These are phyloP conservation scores for Drosophila robusta DNA, from an alignment of 2,888 invertebrate genomes.

Conservation along the genomic window DNA sequence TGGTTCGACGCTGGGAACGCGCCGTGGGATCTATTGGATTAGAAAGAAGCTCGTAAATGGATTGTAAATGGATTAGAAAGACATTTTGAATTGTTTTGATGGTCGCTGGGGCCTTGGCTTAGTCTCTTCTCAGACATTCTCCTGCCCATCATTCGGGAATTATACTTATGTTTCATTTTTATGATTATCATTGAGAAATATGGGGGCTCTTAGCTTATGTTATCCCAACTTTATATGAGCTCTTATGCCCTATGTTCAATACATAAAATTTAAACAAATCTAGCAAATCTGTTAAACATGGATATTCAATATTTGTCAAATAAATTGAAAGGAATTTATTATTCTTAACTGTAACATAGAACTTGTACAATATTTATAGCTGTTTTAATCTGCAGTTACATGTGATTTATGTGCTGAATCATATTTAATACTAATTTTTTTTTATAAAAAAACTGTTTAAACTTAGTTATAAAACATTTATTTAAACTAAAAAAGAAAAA, in stretches of 20 bases:
- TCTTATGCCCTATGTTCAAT: not conserved
- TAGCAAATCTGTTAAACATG: not conserved
- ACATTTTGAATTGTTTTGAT: constrained; percentile 45
- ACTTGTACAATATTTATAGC: too few species aligned
- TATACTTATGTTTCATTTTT: constrained; percentile 9
- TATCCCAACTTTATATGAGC: constrained; percentile 4
- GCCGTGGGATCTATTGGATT: constrained; percentile 53
- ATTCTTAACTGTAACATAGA: too few species aligned
- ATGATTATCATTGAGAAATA: too few species aligned
- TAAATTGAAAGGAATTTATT: too few species aligned
- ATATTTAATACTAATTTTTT: too few species aligned
- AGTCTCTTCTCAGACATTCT: constrained; percentile 4
- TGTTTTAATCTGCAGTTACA: too few species aligned
- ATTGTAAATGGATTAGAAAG: constrained; percentile 65
- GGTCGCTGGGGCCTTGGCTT: constrained; percentile 17
- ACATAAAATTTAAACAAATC: constrained; percentile 6
- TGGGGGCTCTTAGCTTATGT: not conserved
- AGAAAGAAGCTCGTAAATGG: constrained; percentile 66
- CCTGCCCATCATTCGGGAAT: constrained; percentile 5
- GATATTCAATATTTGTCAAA: too few species aligned
- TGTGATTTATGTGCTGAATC: too few species aligned
- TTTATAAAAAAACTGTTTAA: too few species aligned
- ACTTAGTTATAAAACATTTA: too few species aligned
- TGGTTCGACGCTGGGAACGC: constrained; percentile 24
- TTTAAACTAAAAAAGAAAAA: too few species aligned